A percentile compares a stretch with the other conserved stretches of the same genome.
phyloP scores from a whole-genome alignment of 2,888 invertebrate genomes.

The Unio delphinus region DNA sequence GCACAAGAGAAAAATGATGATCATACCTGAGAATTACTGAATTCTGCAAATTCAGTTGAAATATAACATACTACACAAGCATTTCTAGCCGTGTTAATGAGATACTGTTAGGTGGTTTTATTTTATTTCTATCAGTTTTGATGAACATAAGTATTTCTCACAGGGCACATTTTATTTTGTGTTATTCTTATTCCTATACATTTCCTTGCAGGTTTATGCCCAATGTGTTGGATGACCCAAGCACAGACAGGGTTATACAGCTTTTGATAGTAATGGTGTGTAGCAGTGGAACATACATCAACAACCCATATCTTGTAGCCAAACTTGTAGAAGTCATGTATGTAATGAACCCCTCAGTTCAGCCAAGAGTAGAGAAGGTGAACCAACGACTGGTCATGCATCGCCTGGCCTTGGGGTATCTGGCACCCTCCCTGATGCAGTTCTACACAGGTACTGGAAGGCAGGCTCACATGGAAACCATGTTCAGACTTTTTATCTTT shows the following conservation, averaged over 20 bases:
- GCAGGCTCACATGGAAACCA: background rate
- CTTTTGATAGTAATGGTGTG: constrained; percentile 93
- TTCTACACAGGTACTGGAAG: constrained; percentile 85
- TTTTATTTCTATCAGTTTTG: too few species aligned
- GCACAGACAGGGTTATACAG: constrained; percentile 78
- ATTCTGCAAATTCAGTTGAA: too few species aligned
- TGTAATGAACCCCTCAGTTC: constrained; percentile 74
- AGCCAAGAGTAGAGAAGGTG: constrained; percentile 73
- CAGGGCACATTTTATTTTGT: too few species aligned
- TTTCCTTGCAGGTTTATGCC: constrained; percentile 49
- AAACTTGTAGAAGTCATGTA: constrained; percentile 91
- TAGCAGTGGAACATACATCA: constrained; percentile 90
- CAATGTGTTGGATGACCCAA: constrained; percentile 51
- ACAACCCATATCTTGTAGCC: constrained; percentile 96
- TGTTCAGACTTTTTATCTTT: too few species aligned
- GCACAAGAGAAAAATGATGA: too few species aligned
- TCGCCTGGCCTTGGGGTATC: constrained; percentile 83
- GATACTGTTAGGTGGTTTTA: too few species aligned
- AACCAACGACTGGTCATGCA: constrained; percentile 89
- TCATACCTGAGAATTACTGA: too few species aligned
- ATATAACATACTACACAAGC: too few species aligned
- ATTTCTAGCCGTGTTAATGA: too few species aligned
- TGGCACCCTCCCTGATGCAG: constrained; percentile 94
- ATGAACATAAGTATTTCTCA: too few species aligned
- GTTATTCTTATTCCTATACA: too few species aligned